These are phyloP conservation scores for Drosophila burlai DNA, from an alignment of 1,140 invertebrate species.

Conservation along the genomic window DNA sequence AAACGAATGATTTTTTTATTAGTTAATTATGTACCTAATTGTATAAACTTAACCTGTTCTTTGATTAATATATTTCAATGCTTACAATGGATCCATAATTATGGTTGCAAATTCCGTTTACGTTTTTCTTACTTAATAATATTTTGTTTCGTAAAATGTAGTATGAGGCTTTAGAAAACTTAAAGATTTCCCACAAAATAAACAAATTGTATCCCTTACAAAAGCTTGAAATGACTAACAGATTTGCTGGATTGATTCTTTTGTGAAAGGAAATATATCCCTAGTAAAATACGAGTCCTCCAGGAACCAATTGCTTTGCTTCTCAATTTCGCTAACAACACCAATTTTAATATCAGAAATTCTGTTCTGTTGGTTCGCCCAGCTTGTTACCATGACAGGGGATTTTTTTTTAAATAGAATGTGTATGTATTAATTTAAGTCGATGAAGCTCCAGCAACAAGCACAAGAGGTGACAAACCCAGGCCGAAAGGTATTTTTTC, in stretches of 20 bases:
- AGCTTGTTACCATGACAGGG: background rate
- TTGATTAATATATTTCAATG: no score
- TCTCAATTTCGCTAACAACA: background rate
- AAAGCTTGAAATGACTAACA: background rate
- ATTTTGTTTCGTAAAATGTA: no score
- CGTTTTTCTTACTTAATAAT: no score
- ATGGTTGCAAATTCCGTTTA: no score
- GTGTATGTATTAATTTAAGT: slow-evolving; percentile 75
- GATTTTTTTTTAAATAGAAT: slow-evolving; percentile 36
- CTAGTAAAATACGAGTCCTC: background rate
- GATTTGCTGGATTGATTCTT: background rate
- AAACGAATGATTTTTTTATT: no score
- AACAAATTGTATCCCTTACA: background rate
- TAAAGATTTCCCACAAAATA: background rate
- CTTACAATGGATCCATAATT: no score
- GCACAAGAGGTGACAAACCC: slow-evolving; percentile 68
- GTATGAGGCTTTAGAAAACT: no score
- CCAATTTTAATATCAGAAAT: background rate
- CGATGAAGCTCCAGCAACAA: slow-evolving; percentile 62
- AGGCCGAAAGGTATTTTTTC: slow-evolving; percentile 13
- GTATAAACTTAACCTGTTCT: no score
- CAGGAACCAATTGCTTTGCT: background rate
- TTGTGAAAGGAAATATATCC: background rate
- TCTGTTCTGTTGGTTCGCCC: background rate
- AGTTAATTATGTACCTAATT: no score